Evolutionary conservation across 1,140 invertebrate species (phyloP).

Genomic region (Nixonia krombeini): DNA sequence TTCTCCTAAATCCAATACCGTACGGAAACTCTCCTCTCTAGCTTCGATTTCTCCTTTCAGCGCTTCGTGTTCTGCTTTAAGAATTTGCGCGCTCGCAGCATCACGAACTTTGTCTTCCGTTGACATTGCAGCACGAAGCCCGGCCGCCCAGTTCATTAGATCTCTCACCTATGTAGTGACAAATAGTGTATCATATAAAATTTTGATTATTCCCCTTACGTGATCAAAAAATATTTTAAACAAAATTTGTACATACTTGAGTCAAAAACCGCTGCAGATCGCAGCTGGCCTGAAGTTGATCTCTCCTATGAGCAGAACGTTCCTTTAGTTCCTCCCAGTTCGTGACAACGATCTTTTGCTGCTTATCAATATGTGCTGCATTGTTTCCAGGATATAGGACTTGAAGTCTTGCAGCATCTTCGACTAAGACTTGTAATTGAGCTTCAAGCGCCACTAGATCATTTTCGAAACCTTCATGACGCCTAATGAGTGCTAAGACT

Average conservation of each 20-base stretch:
- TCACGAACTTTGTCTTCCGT: conserved; percentile 88
- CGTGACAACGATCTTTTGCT: conserved; percentile 86
- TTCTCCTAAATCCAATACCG: conserved; percentile 84
- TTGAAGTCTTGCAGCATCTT: conserved; percentile 91
- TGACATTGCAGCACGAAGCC: conserved; percentile 84
- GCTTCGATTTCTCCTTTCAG: conserved; percentile 96
- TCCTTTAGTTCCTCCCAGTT: conserved; percentile 92
- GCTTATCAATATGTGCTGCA: conserved; percentile 88
- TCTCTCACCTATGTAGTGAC: conserved; percentile 81
- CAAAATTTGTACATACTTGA: conserved; percentile 59
- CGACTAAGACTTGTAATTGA: conserved; percentile 91
- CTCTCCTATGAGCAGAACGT: conserved; percentile 82
- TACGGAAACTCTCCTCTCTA: conserved; percentile 87
- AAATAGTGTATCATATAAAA: conserved; percentile 9
- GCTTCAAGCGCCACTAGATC: conserved; percentile 94
- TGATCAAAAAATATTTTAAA: too few relatives aligned
- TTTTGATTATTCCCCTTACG: too few relatives aligned
- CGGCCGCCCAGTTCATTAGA: conserved; percentile 89
- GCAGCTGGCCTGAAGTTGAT: conserved; percentile 87
- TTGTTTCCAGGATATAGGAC: conserved; percentile 93
- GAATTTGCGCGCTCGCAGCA: conserved; percentile 87
- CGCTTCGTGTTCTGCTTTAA: conserved; percentile 92
- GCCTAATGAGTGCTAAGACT: conserved; percentile 84
- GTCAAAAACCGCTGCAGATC: conserved; percentile 91
- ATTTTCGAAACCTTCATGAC: conserved; percentile 96